Evolutionary conservation across 2,797 vertebrate genomes (phyloP).

Genomic region (Pygocentrus nattereri): DNA sequence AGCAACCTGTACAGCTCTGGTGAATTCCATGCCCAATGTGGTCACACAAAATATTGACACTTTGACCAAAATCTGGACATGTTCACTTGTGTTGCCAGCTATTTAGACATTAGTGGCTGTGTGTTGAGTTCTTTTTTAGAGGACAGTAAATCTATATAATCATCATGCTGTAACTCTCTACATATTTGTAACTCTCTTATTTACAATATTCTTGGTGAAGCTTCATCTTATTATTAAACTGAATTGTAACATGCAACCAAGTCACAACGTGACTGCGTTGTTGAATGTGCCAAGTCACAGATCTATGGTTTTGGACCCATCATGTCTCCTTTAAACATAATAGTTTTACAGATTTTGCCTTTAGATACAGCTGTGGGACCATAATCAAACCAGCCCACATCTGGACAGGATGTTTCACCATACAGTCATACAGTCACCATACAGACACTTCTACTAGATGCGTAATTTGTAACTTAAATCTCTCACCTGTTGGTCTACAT

Average conservation of each 20-base stretch:
- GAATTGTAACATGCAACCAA: not conserved
- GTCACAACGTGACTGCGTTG: no score
- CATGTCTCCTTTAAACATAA: no score
- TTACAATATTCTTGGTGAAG: not conserved
- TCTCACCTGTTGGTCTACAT: conserved; percentile 90
- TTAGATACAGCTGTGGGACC: not conserved
- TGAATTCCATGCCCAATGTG: no score
- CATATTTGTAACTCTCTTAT: not conserved
- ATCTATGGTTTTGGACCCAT: no score
- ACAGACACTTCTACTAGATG: not conserved
- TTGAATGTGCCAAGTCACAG: no score
- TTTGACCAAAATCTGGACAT: no score
- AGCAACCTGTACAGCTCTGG: no score
- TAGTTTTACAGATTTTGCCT: not conserved
- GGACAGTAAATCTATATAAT: no score
- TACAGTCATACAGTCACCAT: not conserved
- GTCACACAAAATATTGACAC: no score
- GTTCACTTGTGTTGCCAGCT: no score
- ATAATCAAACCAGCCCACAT: not conserved
- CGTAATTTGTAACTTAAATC: conserved; percentile 1
- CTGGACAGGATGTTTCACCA: not conserved
- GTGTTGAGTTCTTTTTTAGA: no score
- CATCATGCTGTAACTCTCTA: not conserved
- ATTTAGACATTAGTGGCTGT: no score
- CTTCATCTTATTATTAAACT: not conserved